Evolutionary conservation across 2,888 invertebrate species (phyloP).

Genomic region (Mayetiola destructor): DNA sequence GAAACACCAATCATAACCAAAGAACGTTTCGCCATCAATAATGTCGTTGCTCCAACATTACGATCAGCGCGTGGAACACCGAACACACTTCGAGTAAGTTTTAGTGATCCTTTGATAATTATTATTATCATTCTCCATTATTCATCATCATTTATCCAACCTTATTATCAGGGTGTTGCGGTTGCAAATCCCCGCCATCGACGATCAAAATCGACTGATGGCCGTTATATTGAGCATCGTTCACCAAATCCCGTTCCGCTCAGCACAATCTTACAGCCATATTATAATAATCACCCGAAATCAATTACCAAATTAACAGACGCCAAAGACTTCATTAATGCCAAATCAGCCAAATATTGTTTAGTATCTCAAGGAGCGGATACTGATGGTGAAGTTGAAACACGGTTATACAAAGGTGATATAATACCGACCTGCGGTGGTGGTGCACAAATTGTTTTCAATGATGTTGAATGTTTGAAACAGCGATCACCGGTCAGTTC

Average conservation of each 20-base stretch:
- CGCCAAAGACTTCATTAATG: constrained; percentile 57
- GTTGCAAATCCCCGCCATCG: constrained; percentile 59
- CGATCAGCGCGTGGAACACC: background rate
- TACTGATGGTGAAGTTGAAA: constrained; percentile 83
- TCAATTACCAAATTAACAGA: constrained; percentile 70
- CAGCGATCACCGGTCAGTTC: constrained; percentile 54
- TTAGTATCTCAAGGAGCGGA: constrained; percentile 85
- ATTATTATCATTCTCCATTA: too few species aligned
- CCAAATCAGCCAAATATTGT: constrained; percentile 72
- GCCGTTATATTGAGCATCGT: constrained; percentile 77
- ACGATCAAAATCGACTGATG: constrained; percentile 66
- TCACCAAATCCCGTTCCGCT: constrained; percentile 64
- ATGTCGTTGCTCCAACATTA: constrained; percentile 14
- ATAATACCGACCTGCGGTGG: constrained; percentile 88
- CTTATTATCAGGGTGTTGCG: constrained; percentile 43
- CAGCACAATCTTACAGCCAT: constrained; percentile 82
- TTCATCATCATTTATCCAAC: background rate
- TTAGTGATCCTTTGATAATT: too few species aligned
- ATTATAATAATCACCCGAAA: constrained; percentile 60
- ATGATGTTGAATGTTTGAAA: constrained; percentile 80
- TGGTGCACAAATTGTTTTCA: constrained; percentile 88
- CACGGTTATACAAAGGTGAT: constrained; percentile 88
- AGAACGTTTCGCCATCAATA: constrained; percentile 18
- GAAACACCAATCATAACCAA: background rate
- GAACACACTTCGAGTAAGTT: constrained; percentile 16